Base-by-base conservation (phyloP, 2,888 invertebrate species). In the Temnothorax rugatulus region DNA sequence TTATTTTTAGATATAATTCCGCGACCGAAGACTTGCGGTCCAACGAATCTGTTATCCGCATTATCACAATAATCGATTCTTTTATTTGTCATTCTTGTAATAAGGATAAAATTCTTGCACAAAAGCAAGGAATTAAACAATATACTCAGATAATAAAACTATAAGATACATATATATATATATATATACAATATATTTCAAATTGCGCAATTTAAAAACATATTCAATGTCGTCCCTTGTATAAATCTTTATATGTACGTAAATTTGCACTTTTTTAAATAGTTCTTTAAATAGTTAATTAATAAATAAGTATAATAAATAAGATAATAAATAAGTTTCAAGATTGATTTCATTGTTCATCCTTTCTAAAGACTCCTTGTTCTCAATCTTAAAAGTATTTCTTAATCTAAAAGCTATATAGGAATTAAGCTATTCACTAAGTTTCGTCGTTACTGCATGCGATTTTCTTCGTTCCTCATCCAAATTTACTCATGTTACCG, bases 311-410 rank as follows among this genome's bases (percentile, higher is more conserved):
- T 5, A 52, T 11, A 50, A 18, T 34, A 34, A 25, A 44, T 44
- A 44, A 25, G 1, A 41, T 15, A 38, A 38, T 21, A 38, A 52
- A 34, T 34, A 34, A 25, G 1, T 59, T 11, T 44, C 7, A 15
- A 8, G 2, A 4, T 57, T 18, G 21, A 59, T 73, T 41, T 82
- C 79, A 82, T 86, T 79, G 69, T 84, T 88, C 82, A 81, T 84
- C 83, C 86, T 83, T 82, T 82, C 81, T 83, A 13, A 69, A 7
- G 4, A 29, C 5, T 44, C 2, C 29, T 73, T 7, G 5, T 18
- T 41, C 13, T 11, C 34, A 61, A 75, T 34, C 8, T 21, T 21
- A 18, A 38, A 34, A 63, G n/a, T 4, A 34, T 50, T 61, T 34
- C 21, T 29, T 63, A 63, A 63, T 34, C 4, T n/a, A 11, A 25